Conservation (phyloP, 2,797 vertebrate genomes). For the Prionace glauca region DNA sequence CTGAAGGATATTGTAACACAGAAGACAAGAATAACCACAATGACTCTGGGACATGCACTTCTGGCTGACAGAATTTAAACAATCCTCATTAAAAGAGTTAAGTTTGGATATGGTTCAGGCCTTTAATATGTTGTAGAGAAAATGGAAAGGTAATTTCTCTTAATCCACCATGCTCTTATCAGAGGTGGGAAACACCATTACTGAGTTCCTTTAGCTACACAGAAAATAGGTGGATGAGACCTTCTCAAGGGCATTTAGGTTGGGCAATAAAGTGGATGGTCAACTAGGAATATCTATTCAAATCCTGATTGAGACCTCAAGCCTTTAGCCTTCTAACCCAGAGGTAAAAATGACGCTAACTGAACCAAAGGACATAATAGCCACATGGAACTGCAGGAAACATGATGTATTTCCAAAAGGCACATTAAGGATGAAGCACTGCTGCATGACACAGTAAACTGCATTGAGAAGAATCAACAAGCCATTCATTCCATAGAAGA, state of each 20-base stretch:
- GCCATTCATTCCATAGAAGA: not conserved
- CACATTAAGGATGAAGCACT: too few relatives aligned
- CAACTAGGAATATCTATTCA: not conserved
- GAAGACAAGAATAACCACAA: not conserved
- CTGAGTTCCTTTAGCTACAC: not conserved
- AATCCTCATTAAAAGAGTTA: not conserved
- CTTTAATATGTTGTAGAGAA: not conserved
- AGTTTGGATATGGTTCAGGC: not conserved
- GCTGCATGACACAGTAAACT: not conserved
- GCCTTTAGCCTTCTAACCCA: not conserved
- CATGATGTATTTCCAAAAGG: not conserved
- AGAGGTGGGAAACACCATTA: not conserved
- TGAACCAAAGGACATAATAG: not conserved
- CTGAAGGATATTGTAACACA: not conserved
- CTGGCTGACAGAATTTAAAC: not conserved
- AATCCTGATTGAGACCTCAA: not conserved
- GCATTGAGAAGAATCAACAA: not conserved
- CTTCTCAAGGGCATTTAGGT: not conserved
- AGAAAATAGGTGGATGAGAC: not conserved
- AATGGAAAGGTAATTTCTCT: not conserved
- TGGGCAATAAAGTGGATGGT: not conserved
- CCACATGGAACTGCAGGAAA: not conserved
- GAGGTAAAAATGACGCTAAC: not conserved
- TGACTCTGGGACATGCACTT: not conserved
- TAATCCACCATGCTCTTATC: not conserved